Evolutionary conservation across 2,888 invertebrate genomes (phyloP).

Genomic region (Laspeyria flexula): DNA sequence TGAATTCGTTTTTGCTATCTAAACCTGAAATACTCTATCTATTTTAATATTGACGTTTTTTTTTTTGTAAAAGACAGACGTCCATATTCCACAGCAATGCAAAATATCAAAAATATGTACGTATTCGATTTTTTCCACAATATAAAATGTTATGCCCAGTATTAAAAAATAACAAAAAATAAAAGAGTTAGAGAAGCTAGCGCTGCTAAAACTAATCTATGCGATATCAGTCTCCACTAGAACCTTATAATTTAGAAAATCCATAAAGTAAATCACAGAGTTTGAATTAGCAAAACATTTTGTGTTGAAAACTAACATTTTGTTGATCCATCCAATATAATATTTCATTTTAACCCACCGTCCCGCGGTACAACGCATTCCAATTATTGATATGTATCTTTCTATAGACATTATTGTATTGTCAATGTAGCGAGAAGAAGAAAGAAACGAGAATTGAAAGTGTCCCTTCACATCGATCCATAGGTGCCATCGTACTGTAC

Average conservation of each 20-base stretch:
- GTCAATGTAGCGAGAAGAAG: constrained; percentile 67
- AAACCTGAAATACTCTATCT: constrained; percentile 21
- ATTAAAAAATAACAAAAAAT: constrained; percentile 58
- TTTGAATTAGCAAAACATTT: constrained; percentile 82
- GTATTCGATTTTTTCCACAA: constrained; percentile 54
- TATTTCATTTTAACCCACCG: constrained; percentile 55
- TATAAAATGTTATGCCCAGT: constrained; percentile 70
- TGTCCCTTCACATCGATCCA: constrained; percentile 81
- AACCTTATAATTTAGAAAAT: constrained; percentile 85
- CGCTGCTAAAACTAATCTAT: constrained; percentile 86
- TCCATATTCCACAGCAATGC: constrained; percentile 61
- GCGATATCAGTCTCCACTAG: constrained; percentile 86
- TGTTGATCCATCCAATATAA: constrained; percentile 60
- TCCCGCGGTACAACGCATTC: constrained; percentile 70
- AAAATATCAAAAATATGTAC: constrained; percentile 76
- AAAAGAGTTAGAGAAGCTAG: constrained; percentile 83
- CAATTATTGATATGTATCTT: constrained; percentile 83
- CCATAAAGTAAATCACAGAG: constrained; percentile 85
- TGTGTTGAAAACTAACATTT: constrained; percentile 70
- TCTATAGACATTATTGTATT: constrained; percentile 74
- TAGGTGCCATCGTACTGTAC: constrained; percentile 72
- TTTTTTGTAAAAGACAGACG: constrained; percentile 28
- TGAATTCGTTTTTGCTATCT: constrained; percentile 25
- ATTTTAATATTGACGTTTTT: constrained; percentile 22
- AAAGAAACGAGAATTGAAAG: constrained; percentile 68